A percentile compares a stretch with the other conserved stretches of the same genome.
Evolutionary conservation across 2,113 vertebrate genomes (phyloP).

Genomic region (Mormyrus lacerda): DNA sequence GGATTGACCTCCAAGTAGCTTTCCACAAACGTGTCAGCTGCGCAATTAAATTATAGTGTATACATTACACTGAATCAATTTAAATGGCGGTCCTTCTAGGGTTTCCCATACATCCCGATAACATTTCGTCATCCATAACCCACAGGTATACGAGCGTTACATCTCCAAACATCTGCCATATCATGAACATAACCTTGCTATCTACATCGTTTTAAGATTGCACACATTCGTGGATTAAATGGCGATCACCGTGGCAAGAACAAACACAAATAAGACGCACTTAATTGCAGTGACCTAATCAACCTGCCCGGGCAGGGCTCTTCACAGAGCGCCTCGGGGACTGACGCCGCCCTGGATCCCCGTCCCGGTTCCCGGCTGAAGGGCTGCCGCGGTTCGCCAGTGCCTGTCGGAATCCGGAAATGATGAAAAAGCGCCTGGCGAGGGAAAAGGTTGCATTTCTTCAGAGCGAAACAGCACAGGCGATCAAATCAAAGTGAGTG

Average conservation of each 20-base stretch:
- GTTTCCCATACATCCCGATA: not conserved
- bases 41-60: not conserved
- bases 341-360: not conserved
- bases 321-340: not conserved
- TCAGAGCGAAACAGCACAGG: constrained; percentile 2
- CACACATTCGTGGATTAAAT: not conserved
- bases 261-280: not conserved
- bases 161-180: not conserved
- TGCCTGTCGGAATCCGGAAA: constrained; percentile 68
- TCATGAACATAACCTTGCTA: not conserved
- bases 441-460: constrained; percentile 30
- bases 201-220: not conserved
- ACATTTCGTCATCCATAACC: not conserved
- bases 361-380: not conserved
- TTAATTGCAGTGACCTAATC: not conserved
- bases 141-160: not conserved
- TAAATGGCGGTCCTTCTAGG: not conserved
- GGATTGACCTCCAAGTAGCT: not conserved
- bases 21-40: not conserved
- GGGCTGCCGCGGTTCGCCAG: not conserved
- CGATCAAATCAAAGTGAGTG: constrained; percentile 45
- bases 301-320: not conserved
- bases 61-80: not conserved
- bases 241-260: not conserved
- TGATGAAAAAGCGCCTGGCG: constrained; percentile 66